phyloP scores from a whole-genome alignment of 2,113 vertebrate genomes.

The Platichthys flesus region DNA sequence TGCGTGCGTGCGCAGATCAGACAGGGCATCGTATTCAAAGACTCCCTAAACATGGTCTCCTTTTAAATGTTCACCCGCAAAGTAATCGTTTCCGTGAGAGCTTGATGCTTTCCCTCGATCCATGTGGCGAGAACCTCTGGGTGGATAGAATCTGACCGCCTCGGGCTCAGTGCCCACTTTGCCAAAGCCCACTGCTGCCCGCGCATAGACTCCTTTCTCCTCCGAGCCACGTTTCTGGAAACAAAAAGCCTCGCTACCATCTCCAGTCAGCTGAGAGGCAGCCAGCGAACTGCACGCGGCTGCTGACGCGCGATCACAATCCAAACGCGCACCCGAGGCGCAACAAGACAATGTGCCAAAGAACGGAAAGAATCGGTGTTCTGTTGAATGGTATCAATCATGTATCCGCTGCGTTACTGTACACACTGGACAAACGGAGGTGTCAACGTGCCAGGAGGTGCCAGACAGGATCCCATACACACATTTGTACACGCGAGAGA shows the following conservation, averaged over 20 bases:
- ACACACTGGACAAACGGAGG: slow-evolving; percentile 6
- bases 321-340: too few relatives aligned
- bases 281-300: neutral
- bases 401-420: slow-evolving; percentile 20
- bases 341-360: neutral
- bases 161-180: slow-evolving; percentile 12
- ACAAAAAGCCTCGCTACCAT: slow-evolving; percentile 48
- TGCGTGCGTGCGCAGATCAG: too few relatives aligned
- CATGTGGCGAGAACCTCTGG: too few relatives aligned
- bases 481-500: neutral
- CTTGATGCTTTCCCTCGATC: too few relatives aligned
- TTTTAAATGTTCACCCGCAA: neutral
- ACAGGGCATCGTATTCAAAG: neutral
- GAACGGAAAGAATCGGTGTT: neutral
- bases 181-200: neutral
- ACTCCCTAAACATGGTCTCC: neutral
- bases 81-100: too few relatives aligned
- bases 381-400: too few relatives aligned
- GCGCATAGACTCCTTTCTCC: neutral
- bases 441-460: slow-evolving; percentile 39
- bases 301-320: too few relatives aligned
- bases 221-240: slow-evolving; percentile 53
- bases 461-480: slow-evolving; percentile 7
- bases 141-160: too few relatives aligned
- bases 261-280: slow-evolving; percentile 28